Conservation (phyloP, 2,888 invertebrate species). For the Polylopha cassiicola region DNA sequence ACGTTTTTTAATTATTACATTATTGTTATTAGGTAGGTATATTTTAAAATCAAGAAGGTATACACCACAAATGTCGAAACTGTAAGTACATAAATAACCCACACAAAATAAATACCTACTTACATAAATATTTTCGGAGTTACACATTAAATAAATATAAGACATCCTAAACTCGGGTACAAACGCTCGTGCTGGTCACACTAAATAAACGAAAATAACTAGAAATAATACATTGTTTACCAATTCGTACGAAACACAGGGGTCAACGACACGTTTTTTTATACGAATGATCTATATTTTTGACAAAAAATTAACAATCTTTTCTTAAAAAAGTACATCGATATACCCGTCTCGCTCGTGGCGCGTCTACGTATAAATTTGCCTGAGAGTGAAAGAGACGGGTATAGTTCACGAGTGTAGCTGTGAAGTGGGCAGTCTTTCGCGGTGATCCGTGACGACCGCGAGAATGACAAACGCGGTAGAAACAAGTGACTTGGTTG, state of each 20-base stretch:
- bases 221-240: slow-evolving; percentile 28
- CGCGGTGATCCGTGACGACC: slow-evolving; percentile 64
- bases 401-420: slow-evolving; percentile 34
- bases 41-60: too few species aligned
- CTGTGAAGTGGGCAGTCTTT: slow-evolving; percentile 64
- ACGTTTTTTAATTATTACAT: too few species aligned
- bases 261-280: slow-evolving; percentile 70
- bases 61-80: too few species aligned
- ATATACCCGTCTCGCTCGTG: slow-evolving; percentile 38
- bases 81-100: too few species aligned
- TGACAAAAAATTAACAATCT: slow-evolving; percentile 61
- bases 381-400: slow-evolving; percentile 43
- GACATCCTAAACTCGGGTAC: too few species aligned
- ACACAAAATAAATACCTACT: too few species aligned
- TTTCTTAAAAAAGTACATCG: slow-evolving; percentile 41
- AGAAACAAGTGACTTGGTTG: slow-evolving; percentile 32
- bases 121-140: too few species aligned
- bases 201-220: too few species aligned
- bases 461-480: slow-evolving; percentile 54
- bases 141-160: too few species aligned
- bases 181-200: too few species aligned
- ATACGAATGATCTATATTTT: slow-evolving; percentile 68
- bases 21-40: too few species aligned
- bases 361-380: slow-evolving; percentile 20
- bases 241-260: slow-evolving; percentile 38